These are phyloP conservation scores for Sweltsa coloradensis DNA, from an alignment of 1,140 invertebrate genomes.

Conservation along the genomic window DNA sequence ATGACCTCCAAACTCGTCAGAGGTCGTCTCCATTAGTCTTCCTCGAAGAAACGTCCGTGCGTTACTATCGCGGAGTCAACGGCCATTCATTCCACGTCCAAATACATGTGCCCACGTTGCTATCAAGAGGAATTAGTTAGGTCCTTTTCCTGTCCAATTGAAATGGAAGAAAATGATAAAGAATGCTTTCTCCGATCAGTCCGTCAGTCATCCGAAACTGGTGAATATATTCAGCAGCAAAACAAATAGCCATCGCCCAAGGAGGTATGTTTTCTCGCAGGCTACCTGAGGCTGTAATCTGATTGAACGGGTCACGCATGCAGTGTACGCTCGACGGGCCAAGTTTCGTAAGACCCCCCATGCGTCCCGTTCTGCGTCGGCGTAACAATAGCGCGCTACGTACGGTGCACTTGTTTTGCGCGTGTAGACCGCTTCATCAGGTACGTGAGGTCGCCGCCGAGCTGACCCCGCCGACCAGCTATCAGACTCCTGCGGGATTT, in stretches of 20 bases:
- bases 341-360: constrained; percentile 2
- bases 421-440: not conserved
- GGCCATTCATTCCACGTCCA: no score
- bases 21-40: no score
- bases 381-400: not conserved
- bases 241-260: constrained; percentile 6
- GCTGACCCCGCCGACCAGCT: not conserved
- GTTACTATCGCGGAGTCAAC: no score
- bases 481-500: not conserved
- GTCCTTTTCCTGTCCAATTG: no score
- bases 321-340: not conserved
- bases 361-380: not conserved
- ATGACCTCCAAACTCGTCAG: no score
- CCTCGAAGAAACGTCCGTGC: no score
- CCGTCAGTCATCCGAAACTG: no score
- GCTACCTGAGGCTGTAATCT: constrained; percentile 7
- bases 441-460: not conserved
- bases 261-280: constrained; percentile 2
- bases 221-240: not conserved
- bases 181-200: no score
- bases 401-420: not conserved
- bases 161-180: no score
- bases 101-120: no score
- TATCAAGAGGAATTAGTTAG: no score
- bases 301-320: constrained; percentile 6